Conservation (phyloP, 1,140 invertebrate species). For the Brachionus rubens region DNA sequence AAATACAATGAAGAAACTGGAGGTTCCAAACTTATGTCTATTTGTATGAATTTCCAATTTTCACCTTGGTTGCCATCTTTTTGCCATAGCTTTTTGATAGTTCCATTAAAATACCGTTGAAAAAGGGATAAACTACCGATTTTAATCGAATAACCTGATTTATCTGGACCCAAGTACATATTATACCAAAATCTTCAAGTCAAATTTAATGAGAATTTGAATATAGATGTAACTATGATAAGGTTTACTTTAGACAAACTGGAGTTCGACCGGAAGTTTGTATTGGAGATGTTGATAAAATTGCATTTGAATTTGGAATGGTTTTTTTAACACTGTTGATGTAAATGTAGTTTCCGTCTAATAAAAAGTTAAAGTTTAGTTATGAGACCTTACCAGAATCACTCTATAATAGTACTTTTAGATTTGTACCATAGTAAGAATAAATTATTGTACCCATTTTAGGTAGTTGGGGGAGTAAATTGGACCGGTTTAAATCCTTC, state of each 20-base stretch:
- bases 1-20: slow-evolving; percentile 4
- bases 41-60: not conserved
- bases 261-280: not conserved
- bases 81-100: not conserved
- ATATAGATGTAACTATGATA: too few relatives aligned
- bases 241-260: not conserved
- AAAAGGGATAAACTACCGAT: not conserved
- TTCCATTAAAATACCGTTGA: not conserved
- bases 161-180: not conserved
- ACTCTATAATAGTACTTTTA: not conserved
- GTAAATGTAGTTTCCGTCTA: slow-evolving; percentile 8
- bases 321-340: slow-evolving; percentile 8
- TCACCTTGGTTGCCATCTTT: slow-evolving; percentile 1
- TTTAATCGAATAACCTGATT: not conserved
- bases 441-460: too few relatives aligned
- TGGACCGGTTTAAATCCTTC: too few relatives aligned
- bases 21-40: not conserved
- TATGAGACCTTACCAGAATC: not conserved
- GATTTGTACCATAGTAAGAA: not conserved
- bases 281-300: slow-evolving; percentile 4
- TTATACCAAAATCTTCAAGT: slow-evolving; percentile 25
- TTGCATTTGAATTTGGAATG: not conserved
- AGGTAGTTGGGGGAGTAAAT: too few relatives aligned
- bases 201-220: not conserved
- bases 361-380: not conserved